Percentiles rank a stretch among this genome's conserved stretches.
Conservation (phyloP, 2,797 vertebrate genomes). For the Eupleurogrammus muticus region DNA sequence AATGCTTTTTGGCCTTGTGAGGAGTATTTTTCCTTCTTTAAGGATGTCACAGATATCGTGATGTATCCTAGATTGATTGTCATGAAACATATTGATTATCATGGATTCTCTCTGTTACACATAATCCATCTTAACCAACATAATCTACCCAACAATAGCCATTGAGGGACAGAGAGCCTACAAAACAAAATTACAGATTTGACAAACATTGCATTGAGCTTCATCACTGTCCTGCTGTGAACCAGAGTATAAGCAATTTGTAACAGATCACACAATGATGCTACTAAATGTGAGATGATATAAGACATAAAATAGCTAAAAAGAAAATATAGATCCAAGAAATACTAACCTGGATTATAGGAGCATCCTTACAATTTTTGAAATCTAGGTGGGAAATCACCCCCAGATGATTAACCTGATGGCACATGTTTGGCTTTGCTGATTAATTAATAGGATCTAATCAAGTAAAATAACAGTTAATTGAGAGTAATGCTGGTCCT, state of each 20-base stretch:
- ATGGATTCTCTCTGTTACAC: background rate
- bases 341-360: slow-evolving; percentile 20
- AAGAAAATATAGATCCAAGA: slow-evolving; percentile 3
- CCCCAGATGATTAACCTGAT: slow-evolving; percentile 19
- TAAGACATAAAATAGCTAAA: slow-evolving; percentile 24
- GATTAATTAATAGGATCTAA: slow-evolving; percentile 4
- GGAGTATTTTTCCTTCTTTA: too few species aligned
- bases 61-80: too few species aligned
- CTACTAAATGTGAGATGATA: slow-evolving; percentile 11
- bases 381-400: slow-evolving; percentile 34
- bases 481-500: background rate
- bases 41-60: too few species aligned
- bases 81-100: too few species aligned
- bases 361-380: slow-evolving; percentile 15
- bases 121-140: background rate
- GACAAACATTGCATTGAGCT: background rate
- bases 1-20: too few species aligned
- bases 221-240: too few species aligned
- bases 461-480: background rate
- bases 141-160: background rate
- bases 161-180: background rate
- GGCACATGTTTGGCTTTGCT: slow-evolving; percentile 14
- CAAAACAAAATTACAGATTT: background rate
- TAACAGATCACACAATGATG: background rate
- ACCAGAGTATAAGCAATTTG: background rate